phyloP scores from a whole-genome alignment of 2,113 vertebrate genomes.

The Oostethus manadensis region DNA sequence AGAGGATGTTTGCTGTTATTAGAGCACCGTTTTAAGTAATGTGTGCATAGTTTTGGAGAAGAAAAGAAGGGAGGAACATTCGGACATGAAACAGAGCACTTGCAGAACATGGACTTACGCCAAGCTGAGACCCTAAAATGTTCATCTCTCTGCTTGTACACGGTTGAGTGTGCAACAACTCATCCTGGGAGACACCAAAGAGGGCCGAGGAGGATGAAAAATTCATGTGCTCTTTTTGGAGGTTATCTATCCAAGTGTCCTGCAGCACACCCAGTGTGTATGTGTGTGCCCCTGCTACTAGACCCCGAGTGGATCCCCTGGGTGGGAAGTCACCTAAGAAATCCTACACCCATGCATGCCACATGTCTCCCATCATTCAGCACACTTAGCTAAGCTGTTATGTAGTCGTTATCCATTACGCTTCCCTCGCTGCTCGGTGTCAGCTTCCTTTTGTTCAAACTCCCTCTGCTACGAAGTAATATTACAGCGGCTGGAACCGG shows the following conservation, averaged over 20 bases:
- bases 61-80: no score
- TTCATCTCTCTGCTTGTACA: no score
- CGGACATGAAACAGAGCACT: no score
- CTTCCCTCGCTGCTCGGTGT: conserved; percentile 56
- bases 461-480: conserved; percentile 71
- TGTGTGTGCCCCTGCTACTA: conserved; percentile 23
- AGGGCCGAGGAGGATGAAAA: conserved; percentile 55
- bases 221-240: conserved; percentile 59
- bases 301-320: conserved; percentile 33
- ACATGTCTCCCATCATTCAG: conserved; percentile 63
- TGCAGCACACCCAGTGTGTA: conserved; percentile 42
- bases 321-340: conserved; percentile 61
- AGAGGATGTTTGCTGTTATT: no score
- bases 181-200: conserved; percentile 48
- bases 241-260: conserved; percentile 50
- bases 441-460: conserved; percentile 68
- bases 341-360: conserved; percentile 62
- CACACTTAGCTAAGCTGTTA: conserved; percentile 54
- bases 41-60: no score
- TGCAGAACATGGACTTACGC: no score
- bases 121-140: no score
- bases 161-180: background rate
- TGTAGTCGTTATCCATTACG: conserved; percentile 69
- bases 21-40: no score
- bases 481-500: conserved; percentile 65